phyloP scores from a whole-genome alignment of 2,888 invertebrate genomes.

The Lymantria dispar region DNA sequence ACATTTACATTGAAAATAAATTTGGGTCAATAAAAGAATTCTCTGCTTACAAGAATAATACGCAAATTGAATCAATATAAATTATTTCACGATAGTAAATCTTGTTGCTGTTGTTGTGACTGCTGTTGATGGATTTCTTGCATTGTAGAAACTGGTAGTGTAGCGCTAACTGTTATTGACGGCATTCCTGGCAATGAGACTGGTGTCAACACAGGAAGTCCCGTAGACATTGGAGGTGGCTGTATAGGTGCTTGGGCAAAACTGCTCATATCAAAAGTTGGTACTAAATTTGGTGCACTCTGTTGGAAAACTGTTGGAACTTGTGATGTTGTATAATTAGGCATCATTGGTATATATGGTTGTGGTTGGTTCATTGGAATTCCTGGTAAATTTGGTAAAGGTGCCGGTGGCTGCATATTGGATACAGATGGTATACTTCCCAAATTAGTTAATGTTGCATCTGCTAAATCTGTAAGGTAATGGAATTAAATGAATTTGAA shows the following conservation, averaged over 20 bases:
- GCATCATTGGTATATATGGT: conserved; percentile 79
- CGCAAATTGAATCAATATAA: conserved; percentile 28
- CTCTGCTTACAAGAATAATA: conserved; percentile 44
- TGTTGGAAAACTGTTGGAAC: conserved; percentile 37
- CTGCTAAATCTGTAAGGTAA: conserved; percentile 67
- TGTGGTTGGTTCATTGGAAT: conserved; percentile 80
- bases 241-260: conserved; percentile 59
- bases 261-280: conserved; percentile 72
- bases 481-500: not conserved
- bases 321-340: conserved; percentile 63
- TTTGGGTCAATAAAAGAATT: conserved; percentile 38
- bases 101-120: conserved; percentile 57
- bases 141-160: conserved; percentile 84
- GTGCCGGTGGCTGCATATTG: conserved; percentile 77
- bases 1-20: conserved; percentile 44
- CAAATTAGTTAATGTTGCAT: conserved; percentile 71
- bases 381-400: conserved; percentile 75
- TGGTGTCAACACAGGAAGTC: conserved; percentile 84
- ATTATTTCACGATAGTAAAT: conserved; percentile 68
- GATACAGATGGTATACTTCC: conserved; percentile 77
- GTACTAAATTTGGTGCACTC: conserved; percentile 53
- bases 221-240: conserved; percentile 57
- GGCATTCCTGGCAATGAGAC: conserved; percentile 90
- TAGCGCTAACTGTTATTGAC: conserved; percentile 89
- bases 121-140: conserved; percentile 79